These are phyloP conservation scores for Vombatus ursinus DNA, from an alignment of 2,113 vertebrate species.

Conservation along the genomic window DNA sequence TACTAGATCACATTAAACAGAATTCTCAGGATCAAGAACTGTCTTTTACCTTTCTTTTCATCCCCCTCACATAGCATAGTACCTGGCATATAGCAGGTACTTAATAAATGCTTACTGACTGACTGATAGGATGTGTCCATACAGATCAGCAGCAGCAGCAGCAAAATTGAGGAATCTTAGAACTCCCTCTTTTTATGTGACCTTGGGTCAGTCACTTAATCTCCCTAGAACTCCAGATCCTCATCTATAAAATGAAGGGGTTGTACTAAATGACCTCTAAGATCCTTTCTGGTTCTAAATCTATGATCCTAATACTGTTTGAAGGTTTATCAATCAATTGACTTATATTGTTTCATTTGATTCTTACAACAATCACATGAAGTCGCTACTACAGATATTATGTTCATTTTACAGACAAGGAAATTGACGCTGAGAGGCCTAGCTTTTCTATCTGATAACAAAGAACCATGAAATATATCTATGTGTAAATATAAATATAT, in stretches of 20 bases:
- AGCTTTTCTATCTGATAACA: too few relatives aligned
- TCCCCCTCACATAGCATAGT: neutral
- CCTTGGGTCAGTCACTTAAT: neutral
- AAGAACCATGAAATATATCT: too few relatives aligned
- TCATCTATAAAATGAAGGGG: neutral
- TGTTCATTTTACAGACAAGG: neutral
- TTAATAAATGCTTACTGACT: neutral
- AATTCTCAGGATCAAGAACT: neutral
- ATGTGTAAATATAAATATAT: too few relatives aligned
- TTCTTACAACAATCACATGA: neutral
- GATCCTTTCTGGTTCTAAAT: neutral
- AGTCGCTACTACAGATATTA: neutral
- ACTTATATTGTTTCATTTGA: neutral
- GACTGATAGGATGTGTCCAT: neutral
- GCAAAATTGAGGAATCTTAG: neutral
- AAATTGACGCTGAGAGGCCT: neutral
- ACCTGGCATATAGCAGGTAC: neutral
- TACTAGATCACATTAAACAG: neutral
- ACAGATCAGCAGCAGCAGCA: neutral
- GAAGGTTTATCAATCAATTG: neutral
- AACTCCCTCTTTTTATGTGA: neutral
- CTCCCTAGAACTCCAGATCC: neutral
- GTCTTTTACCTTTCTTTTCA: neutral
- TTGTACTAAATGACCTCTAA: neutral
- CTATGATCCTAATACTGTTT: neutral